Conservation (phyloP, 2,888 invertebrate genomes). For the Argyresthia goedartella region DNA sequence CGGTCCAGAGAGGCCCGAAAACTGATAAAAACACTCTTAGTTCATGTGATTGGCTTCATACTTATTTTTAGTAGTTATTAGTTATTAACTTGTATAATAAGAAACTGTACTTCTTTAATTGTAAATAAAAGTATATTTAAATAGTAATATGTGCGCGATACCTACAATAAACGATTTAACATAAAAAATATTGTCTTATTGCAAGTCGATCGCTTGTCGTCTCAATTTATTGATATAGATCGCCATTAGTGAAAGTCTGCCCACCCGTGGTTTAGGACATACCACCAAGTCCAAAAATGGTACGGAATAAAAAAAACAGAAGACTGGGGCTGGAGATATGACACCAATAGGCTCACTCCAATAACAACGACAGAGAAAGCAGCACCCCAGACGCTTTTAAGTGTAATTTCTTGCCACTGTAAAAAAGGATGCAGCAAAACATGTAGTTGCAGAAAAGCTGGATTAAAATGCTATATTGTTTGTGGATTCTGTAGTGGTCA, state of each 20-base stretch:
- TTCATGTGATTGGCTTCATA: not conserved
- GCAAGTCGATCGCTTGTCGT: slow-evolving; percentile 1
- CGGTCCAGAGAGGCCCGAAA: not conserved
- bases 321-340: no score
- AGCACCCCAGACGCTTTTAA: no score
- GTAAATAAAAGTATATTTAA: not conserved
- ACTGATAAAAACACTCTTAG: not conserved
- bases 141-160: not conserved
- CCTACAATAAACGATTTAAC: not conserved
- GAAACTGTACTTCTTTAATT: not conserved
- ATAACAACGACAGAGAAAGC: no score
- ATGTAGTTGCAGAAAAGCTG: no score
- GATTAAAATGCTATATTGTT: no score
- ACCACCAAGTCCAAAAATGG: no score
- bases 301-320: no score
- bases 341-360: no score
- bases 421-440: no score
- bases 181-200: slow-evolving; percentile 1
- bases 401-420: no score
- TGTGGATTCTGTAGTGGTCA: no score
- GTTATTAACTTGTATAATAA: not conserved
- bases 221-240: not conserved
- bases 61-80: not conserved
- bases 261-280: not conserved
- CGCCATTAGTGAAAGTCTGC: slow-evolving; percentile 1